A percentile compares a stretch with the other conserved stretches of the same genome.
Conservation (phyloP, 2,888 invertebrate genomes). For the Drosophila buzzatii region DNA sequence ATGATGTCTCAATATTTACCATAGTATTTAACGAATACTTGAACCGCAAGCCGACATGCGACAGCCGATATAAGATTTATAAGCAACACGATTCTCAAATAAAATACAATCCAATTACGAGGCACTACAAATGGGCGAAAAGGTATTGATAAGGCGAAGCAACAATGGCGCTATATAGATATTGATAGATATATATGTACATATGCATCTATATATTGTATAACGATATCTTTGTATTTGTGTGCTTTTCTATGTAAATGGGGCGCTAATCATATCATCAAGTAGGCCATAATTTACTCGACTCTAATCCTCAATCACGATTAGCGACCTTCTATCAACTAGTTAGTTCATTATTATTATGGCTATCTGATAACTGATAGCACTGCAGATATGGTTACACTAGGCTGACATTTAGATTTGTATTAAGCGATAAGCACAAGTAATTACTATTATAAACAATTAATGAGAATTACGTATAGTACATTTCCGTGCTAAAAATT, state of each 20-base stretch:
- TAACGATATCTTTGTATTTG: too few relatives aligned
- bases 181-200: constrained; percentile 32
- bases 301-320: constrained; percentile 42
- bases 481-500: constrained; percentile 8
- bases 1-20: constrained; percentile 70
- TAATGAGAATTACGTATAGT: constrained; percentile 20
- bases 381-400: constrained; percentile 2
- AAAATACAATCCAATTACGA: constrained; percentile 17
- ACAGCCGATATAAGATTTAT: constrained; percentile 49
- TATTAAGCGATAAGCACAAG: constrained; percentile 18
- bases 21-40: constrained; percentile 54
- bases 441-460: constrained; percentile 42
- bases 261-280: constrained; percentile 53
- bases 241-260: constrained; percentile 30
- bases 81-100: constrained; percentile 56
- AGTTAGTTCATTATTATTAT: not conserved
- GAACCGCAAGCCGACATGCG: constrained; percentile 21
- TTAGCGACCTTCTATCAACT: constrained; percentile 40
- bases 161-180: constrained; percentile 4
- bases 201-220: constrained; percentile 23
- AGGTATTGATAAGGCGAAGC: constrained; percentile 9
- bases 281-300: constrained; percentile 49
- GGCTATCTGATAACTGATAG: constrained; percentile 2
- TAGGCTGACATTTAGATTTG: constrained; percentile 11
- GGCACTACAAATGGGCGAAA: not conserved